A percentile compares a stretch with the other conserved stretches of the same genome.
phyloP scores from a whole-genome alignment of 2,888 invertebrate genomes.

The Cosmia trapezina region DNA sequence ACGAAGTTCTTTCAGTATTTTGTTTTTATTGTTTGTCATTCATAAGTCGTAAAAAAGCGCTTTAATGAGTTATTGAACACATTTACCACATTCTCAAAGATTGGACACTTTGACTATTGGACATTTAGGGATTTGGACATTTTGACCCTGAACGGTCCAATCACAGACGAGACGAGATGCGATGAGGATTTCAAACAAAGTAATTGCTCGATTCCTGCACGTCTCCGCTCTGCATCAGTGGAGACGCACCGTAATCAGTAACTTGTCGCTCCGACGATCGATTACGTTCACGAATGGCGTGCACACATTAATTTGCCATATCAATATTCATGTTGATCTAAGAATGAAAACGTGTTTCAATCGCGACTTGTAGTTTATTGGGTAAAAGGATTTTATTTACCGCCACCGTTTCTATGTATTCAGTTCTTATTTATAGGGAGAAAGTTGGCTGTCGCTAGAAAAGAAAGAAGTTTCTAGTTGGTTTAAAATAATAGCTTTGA shows the following conservation, averaged over 20 bases:
- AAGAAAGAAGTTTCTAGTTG: conserved; percentile 19
- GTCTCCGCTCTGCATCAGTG: too few species aligned
- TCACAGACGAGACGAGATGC: too few species aligned
- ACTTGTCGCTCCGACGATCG: conserved; percentile 22
- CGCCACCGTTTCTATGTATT: conserved; percentile 15
- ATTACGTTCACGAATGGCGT: conserved; percentile 55
- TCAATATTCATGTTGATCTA: conserved; percentile 56
- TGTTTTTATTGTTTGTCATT: too few species aligned
- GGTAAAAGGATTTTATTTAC: conserved; percentile 34
- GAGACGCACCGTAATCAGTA: not conserved
- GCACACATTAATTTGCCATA: conserved; percentile 49
- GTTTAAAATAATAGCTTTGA: not conserved
- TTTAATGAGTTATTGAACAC: too few species aligned
- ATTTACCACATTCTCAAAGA: too few species aligned
- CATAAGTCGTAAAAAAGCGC: too few species aligned
- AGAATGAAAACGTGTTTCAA: conserved; percentile 45
- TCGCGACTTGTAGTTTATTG: conserved; percentile 18
- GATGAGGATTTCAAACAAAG: too few species aligned
- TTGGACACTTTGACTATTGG: too few species aligned
- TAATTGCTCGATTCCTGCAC: too few species aligned
- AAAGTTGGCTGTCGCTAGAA: conserved; percentile 32
- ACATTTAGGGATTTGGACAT: too few species aligned
- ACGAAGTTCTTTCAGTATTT: too few species aligned
- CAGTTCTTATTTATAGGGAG: conserved; percentile 32
- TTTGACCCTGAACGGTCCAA: too few species aligned